These are phyloP conservation scores for Nymphalis polychloros DNA, from an alignment of 2,888 invertebrate genomes.

Conservation along the genomic window DNA sequence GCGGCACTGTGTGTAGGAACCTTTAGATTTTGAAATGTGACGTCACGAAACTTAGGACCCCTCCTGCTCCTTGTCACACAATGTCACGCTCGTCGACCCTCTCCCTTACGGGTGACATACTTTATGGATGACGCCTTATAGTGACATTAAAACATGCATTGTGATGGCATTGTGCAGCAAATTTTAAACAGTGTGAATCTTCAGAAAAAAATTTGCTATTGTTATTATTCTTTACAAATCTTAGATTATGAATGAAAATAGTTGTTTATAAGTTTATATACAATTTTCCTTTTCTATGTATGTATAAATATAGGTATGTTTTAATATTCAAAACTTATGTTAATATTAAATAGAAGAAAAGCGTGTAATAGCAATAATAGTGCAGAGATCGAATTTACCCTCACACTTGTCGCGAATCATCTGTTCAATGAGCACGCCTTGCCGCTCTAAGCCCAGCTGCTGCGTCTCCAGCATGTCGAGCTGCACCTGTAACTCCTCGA, in stretches of 20 bases:
- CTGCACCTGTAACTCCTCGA: slow-evolving; percentile 85
- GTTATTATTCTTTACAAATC: not conserved
- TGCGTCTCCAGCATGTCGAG: slow-evolving; percentile 91
- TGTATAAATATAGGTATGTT: too few species aligned
- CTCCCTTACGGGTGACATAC: too few species aligned
- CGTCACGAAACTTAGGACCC: too few species aligned
- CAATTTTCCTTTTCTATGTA: too few species aligned
- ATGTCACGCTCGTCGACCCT: too few species aligned
- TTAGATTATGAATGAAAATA: too few species aligned
- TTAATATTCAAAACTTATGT: too few species aligned
- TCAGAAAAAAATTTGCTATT: not conserved
- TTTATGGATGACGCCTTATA: too few species aligned
- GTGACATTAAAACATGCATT: not conserved
- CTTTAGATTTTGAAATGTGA: too few species aligned
- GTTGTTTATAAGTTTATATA: too few species aligned
- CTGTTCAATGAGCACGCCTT: slow-evolving; percentile 94
- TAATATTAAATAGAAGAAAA: slow-evolving; percentile 5
- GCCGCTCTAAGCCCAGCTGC: slow-evolving; percentile 92
- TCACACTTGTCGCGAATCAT: slow-evolving; percentile 93
- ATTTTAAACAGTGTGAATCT: slow-evolving; percentile 8
- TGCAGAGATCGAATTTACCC: slow-evolving; percentile 66
- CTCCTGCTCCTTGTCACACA: too few species aligned
- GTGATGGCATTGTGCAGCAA: slow-evolving; percentile 2
- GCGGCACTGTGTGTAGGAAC: too few species aligned
- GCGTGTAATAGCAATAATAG: slow-evolving; percentile 41